phyloP scores from a whole-genome alignment of 2,113 vertebrate species.

The Heliornis fulica region DNA sequence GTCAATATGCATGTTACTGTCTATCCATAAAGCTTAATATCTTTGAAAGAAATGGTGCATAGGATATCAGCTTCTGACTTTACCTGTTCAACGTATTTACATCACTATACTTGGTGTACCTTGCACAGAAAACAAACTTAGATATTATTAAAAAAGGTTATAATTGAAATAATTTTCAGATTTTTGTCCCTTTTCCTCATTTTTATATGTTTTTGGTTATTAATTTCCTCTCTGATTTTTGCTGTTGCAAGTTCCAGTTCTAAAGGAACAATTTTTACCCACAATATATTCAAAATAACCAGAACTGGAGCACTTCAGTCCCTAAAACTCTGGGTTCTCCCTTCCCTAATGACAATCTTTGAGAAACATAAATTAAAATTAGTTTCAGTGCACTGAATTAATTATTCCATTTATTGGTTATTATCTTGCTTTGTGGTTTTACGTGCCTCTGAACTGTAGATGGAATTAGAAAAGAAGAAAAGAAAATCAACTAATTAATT shows the following conservation, averaged over 20 bases:
- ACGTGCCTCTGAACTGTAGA: slow-evolving; percentile 60
- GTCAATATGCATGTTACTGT: background rate
- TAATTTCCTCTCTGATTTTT: slow-evolving; percentile 41
- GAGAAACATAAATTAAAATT: slow-evolving; percentile 74
- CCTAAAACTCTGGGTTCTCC: slow-evolving; percentile 46
- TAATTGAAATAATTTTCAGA: background rate
- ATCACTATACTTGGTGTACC: background rate
- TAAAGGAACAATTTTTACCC: background rate
- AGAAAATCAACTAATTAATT: slow-evolving; percentile 71
- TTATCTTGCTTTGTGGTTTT: slow-evolving; percentile 73
- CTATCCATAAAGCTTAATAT: background rate
- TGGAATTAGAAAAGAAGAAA: slow-evolving; percentile 58
- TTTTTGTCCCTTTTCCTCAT: background rate
- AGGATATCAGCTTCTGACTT: background rate
- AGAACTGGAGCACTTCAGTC: slow-evolving; percentile 33
- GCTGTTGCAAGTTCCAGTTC: background rate
- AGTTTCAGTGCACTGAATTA: slow-evolving; percentile 70
- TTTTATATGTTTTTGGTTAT: background rate
- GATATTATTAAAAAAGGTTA: background rate
- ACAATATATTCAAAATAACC: slow-evolving; percentile 37
- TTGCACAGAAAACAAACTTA: background rate
- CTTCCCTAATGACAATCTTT: slow-evolving; percentile 38
- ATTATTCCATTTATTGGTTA: slow-evolving; percentile 74
- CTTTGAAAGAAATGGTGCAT: background rate
- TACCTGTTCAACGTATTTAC: background rate